phyloP scores from a whole-genome alignment of 2,113 vertebrate species.

The Salvelinus namaycush region DNA sequence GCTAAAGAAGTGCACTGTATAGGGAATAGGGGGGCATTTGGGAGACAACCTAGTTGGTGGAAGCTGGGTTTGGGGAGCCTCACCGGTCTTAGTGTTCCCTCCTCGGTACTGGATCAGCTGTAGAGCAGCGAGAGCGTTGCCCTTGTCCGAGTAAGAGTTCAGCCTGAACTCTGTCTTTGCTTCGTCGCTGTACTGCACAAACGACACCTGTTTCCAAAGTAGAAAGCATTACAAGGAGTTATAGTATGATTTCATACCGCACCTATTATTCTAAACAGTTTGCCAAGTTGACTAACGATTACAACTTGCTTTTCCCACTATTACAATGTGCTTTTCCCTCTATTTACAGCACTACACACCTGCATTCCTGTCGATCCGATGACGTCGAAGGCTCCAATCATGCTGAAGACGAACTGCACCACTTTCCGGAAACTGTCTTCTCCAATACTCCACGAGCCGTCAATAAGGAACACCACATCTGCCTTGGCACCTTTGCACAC shows the following conservation, averaged over 20 bases:
- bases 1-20: no score
- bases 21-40: no score
- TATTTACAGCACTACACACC: constrained; percentile 51
- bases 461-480: constrained; percentile 94
- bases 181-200: constrained; percentile 94
- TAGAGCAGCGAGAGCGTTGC: constrained; percentile 80
- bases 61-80: not conserved
- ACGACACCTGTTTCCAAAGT: constrained; percentile 81
- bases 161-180: constrained; percentile 92
- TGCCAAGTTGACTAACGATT: not conserved
- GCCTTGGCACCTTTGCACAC: constrained; percentile 98
- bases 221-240: not conserved
- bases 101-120: constrained; percentile 87
- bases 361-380: constrained; percentile 91
- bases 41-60: no score
- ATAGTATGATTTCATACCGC: not conserved
- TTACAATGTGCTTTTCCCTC: no score
- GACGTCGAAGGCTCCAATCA: constrained; percentile 88
- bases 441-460: constrained; percentile 98
- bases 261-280: not conserved
- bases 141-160: constrained; percentile 88
- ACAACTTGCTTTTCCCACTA: no score
- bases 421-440: constrained; percentile 97
- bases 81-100: constrained; percentile 97
- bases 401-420: constrained; percentile 85